These are phyloP conservation scores for Machimus atricapillus DNA, from an alignment of 2,888 invertebrate genomes.

Conservation along the genomic window DNA sequence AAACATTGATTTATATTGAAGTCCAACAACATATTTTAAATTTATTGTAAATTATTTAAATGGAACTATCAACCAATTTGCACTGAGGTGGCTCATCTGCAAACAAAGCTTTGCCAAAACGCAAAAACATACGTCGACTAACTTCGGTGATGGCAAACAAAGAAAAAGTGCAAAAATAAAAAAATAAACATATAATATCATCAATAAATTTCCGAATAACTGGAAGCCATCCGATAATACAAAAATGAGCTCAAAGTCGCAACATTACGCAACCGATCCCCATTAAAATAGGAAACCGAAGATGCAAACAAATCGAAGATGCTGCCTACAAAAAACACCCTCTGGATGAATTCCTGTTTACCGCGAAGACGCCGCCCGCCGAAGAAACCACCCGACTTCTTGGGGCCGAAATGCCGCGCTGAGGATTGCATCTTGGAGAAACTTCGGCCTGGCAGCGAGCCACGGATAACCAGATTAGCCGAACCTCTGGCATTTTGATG, in stretches of 20 bases:
- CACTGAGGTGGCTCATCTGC: not conserved
- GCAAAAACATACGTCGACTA: not conserved
- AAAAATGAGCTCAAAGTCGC: not conserved
- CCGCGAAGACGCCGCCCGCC: not conserved
- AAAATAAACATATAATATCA: not conserved
- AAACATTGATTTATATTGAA: not conserved
- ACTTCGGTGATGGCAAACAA: not conserved
- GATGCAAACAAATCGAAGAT: not conserved
- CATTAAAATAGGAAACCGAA: not conserved
- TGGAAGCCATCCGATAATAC: not conserved
- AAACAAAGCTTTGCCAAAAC: not conserved
- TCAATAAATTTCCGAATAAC: constrained; percentile 12
- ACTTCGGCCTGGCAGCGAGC: constrained; percentile 17
- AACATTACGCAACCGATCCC: not conserved
- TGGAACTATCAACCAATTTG: not conserved
- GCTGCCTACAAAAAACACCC: not conserved
- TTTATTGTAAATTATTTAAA: not conserved
- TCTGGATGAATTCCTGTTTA: not conserved
- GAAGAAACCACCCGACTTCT: not conserved
- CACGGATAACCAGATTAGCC: constrained; percentile 45
- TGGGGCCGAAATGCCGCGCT: not conserved
- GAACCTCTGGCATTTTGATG: constrained; percentile 45
- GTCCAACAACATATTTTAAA: not conserved
- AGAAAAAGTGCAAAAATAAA: not conserved
- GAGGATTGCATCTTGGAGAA: not conserved